These are phyloP conservation scores for Pristiophorus japonicus DNA, from an alignment of 2,113 vertebrate genomes.

Conservation along the genomic window DNA sequence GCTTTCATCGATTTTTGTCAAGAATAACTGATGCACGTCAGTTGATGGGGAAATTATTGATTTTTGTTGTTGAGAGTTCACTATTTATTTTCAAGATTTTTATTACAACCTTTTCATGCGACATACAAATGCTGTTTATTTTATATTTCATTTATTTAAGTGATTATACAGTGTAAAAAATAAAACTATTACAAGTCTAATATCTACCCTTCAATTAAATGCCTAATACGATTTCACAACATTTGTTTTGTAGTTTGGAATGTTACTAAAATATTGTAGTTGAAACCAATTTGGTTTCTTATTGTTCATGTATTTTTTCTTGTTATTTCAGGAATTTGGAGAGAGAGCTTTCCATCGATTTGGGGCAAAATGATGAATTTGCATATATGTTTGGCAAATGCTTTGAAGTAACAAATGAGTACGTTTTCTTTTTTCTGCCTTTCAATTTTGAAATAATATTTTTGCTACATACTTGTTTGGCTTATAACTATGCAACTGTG, in stretches of 20 bases:
- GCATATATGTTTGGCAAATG: constrained; percentile 43
- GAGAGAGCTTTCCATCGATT: background rate
- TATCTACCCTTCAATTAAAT: background rate
- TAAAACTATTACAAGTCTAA: background rate
- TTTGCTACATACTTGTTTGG: constrained; percentile 39
- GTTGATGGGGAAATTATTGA: background rate
- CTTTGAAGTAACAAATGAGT: constrained; percentile 36
- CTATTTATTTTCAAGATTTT: background rate
- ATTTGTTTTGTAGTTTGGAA: constrained; percentile 51
- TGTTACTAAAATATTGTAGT: background rate
- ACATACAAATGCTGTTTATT: background rate
- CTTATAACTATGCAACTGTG: constrained; percentile 46
- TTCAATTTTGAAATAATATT: background rate
- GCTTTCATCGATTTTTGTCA: background rate
- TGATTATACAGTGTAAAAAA: background rate
- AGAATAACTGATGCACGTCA: background rate
- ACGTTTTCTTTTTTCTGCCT: background rate
- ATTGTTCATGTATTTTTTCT: background rate
- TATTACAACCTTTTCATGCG: background rate
- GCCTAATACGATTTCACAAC: background rate
- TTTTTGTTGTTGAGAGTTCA: background rate
- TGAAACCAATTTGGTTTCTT: background rate
- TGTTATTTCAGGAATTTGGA: background rate
- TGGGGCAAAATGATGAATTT: constrained; percentile 32
- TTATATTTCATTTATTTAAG: background rate